These are phyloP conservation scores for Sminthopsis crassicaudata DNA, from an alignment of 2,113 vertebrate genomes.

Conservation along the genomic window DNA sequence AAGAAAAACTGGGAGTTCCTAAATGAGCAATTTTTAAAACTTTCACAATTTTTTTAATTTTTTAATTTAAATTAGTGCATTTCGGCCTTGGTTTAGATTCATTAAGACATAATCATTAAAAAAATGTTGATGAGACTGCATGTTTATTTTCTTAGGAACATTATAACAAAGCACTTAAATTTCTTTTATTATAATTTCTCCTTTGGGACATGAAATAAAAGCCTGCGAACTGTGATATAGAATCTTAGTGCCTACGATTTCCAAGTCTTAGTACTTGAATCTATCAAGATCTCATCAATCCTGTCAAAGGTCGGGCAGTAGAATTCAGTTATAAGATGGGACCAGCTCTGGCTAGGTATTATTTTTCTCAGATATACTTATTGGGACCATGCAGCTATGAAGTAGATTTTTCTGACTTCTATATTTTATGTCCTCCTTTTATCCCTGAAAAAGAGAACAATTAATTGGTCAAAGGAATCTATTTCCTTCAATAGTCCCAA, in stretches of 20 bases:
- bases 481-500: constrained; percentile 8
- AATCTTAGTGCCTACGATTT: neutral
- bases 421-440: neutral
- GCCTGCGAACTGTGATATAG: neutral
- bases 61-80: neutral
- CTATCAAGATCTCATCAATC: neutral
- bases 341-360: neutral
- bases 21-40: neutral
- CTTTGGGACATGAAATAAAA: neutral
- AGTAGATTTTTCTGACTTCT: neutral
- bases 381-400: neutral
- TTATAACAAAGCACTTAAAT: constrained; percentile 54
- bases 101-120: constrained; percentile 44
- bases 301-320: neutral
- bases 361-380: neutral
- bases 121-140: constrained; percentile 22
- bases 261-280: neutral
- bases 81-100: neutral
- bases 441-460: neutral
- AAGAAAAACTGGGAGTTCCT: neutral
- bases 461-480: constrained; percentile 12
- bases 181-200: constrained; percentile 25
- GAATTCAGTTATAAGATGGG: neutral
- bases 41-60: neutral
- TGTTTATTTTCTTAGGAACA: constrained; percentile 16